Base-by-base conservation (phyloP, 2,797 vertebrate species). In the Acestrorhynchus altus region DNA sequence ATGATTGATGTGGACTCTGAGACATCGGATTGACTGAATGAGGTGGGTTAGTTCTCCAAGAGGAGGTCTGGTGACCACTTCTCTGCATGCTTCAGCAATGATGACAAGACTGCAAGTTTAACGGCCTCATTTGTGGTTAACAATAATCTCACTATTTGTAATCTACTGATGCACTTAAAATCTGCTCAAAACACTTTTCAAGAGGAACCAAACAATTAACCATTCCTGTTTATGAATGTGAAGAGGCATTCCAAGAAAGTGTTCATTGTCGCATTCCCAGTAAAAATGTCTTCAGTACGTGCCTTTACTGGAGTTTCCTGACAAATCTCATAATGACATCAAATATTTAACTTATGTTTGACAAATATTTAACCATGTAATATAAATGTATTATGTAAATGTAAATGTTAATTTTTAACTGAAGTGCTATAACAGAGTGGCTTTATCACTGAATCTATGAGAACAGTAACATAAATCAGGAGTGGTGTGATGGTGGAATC, bases 151-250 rank as follows among this genome's bases (percentile, higher is more conserved):
- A 51, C 2, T 35, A 18, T 51, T 44, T 68, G 46, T 35, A 46
- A 67, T 66, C 40, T 66, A 22, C 40, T 67, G 64, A 68, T 68
- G 26, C 66, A 51, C 46, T 51, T 68, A 68, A 67, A 31, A 68
- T 68, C 66, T 12, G 46, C 24, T 31, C 66, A 68, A 47, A 67
- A 67, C 42, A 47, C 1, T 67, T 49, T 47, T 24, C 42, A 28
- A 49, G 65, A 31, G 24, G 13, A 47, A 31, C 24, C 64, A 66
- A 47, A 66, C 42, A 39, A 39, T 39, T 35, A 63, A 40, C 35
- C 60, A 63, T 20, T 63, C 22, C 60, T 63, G 60, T 63, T 63
- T 63, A 63, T 10, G 1, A 9, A n/a, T 18, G 2, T 8, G 2
- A 28, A 7, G 10, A 49, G 13, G 1, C 40, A 15, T 49, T 67